Evolutionary conservation across 1,140 invertebrate species (phyloP).

Genomic region (Prorops nasuta): DNA sequence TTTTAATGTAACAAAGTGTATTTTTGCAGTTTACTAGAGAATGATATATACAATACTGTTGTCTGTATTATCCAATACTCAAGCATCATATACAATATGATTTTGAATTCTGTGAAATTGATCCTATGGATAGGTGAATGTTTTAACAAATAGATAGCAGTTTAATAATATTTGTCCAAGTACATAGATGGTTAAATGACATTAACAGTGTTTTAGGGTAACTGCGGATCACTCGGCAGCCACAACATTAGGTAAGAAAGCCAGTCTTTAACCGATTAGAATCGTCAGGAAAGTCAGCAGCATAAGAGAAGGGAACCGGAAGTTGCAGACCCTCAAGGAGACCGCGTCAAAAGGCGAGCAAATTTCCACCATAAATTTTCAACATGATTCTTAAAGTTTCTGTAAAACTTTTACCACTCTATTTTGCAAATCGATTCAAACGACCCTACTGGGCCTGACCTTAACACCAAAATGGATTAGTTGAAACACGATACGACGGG

Average conservation of each 20-base stretch:
- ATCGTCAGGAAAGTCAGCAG: constrained; percentile 82
- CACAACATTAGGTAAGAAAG: constrained; percentile 80
- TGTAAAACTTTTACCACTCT: constrained; percentile 5
- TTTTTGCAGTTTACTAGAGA: constrained; percentile 80
- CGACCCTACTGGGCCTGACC: constrained; percentile 82
- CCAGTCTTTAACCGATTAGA: constrained; percentile 81
- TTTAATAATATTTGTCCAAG: neutral
- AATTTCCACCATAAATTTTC: no score
- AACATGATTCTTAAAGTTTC: neutral
- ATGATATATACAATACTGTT: constrained; percentile 91
- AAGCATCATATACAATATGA: constrained; percentile 92
- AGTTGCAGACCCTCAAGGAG: constrained; percentile 74
- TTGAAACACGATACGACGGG: constrained; percentile 77
- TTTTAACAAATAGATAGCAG: neutral
- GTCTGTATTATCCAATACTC: constrained; percentile 88
- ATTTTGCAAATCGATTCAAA: constrained; percentile 73
- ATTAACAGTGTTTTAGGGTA: no score
- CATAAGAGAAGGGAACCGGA: constrained; percentile 74
- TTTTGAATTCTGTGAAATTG: constrained; percentile 89
- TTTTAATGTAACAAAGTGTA: constrained; percentile 1
- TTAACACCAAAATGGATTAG: constrained; percentile 91
- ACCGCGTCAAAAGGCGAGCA: constrained; percentile 73
- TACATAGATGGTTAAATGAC: neutral
- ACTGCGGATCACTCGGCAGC: constrained; percentile 76
- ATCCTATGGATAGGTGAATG: constrained; percentile 65